Base-by-base conservation (phyloP, 2,113 vertebrate species). In the Polyodon spathula region DNA sequence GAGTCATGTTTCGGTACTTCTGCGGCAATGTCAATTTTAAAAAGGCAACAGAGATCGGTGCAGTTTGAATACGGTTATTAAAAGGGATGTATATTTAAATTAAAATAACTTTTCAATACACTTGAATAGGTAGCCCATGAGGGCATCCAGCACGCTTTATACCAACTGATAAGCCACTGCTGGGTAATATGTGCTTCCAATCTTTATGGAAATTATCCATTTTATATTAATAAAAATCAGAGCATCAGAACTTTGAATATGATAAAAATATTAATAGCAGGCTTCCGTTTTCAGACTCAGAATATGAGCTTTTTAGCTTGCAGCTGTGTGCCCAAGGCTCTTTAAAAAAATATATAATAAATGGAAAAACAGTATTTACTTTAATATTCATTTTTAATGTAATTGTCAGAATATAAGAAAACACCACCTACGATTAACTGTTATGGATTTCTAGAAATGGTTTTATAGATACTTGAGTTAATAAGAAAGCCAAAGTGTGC, bases 71-170 rank as follows among this genome's bases (percentile, higher is more conserved):
- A 73, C 81, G 81, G 72, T 85, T 86, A 87, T 84, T 89, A 86
- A 89, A 84, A 84, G 86, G 78, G 82, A 79, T 87, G 87, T 89
- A 88, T 87, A 91, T 92, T 92, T 92, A 88, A 91, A 91, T 89
- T 82, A 80, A 85, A 89, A 83, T 90, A 83, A 71, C 73, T 84
- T 85, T 85, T 87, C 83, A 86, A 86, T 84, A 84, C 77, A 68
- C 77, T 73, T 74, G 84, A 81, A 81, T 88, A 87, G 85, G 83
- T 87, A 82, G 82, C 79, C 78, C 87, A 86, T 87, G 82, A 82
- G 78, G 78, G 89, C 87, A 86, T 89, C 76, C 69, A 88, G 87
- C 84, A 82, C 87, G 86, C 85, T 65, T 70, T 78, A 76, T 54
- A 7, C 68, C 79, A 76, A 78, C 84, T 87, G 85, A 88, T 89